These are phyloP conservation scores for Apamea crenata DNA, from an alignment of 2,888 invertebrate species.

Conservation along the genomic window DNA sequence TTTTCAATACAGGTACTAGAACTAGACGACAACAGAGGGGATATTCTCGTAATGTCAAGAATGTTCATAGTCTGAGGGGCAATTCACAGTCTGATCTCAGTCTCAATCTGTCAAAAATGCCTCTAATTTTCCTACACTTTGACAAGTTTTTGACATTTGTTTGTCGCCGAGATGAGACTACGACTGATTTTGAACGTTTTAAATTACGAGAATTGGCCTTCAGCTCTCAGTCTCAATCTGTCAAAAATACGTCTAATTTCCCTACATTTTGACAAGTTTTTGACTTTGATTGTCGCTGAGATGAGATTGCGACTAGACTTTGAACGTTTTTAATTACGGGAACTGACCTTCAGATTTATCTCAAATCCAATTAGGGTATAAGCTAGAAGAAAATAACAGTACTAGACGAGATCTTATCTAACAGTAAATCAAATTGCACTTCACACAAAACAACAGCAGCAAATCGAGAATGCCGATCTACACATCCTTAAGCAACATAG, in stretches of 20 bases:
- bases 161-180: neutral
- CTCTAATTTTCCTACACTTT: neutral
- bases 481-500: conserved; percentile 31
- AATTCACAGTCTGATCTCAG: too few species aligned
- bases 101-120: too few species aligned
- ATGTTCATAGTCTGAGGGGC: neutral
- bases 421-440: conserved; percentile 17
- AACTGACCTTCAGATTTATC: neutral
- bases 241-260: neutral
- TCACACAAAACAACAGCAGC: conserved; percentile 47
- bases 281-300: neutral
- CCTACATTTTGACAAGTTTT: neutral
- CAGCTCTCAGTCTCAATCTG: neutral
- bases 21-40: neutral
- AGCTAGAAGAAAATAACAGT: neutral
- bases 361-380: neutral
- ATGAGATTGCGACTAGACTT: neutral
- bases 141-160: neutral
- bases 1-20: too few species aligned
- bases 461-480: conserved; percentile 54
- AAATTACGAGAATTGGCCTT: neutral
- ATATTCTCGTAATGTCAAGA: neutral
- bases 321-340: neutral
- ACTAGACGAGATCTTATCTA: neutral
- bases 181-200: neutral